A percentile compares a stretch with the other conserved stretches of the same genome.
Evolutionary conservation across 2,888 invertebrate genomes (phyloP).

Genomic region (Caenorhabditis imperialis): DNA sequence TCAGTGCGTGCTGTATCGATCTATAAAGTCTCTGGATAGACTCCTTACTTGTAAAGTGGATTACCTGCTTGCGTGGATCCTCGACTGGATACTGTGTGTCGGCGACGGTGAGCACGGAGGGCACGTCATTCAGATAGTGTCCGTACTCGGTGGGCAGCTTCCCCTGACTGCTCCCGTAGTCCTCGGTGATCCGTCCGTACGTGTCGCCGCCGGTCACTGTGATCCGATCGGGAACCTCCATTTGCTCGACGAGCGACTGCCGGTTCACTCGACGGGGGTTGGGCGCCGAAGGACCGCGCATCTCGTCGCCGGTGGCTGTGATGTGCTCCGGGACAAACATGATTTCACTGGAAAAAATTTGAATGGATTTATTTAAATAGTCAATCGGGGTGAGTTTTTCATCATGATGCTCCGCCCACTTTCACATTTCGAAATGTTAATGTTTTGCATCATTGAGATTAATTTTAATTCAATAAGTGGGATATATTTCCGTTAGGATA

Average conservation of each 20-base stretch:
- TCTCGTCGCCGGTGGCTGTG: slow-evolving; percentile 49
- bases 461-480: no score
- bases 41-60: no score
- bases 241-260: slow-evolving; percentile 52
- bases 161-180: slow-evolving; percentile 26
- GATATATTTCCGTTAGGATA: no score
- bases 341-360: no score
- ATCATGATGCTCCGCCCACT: no score
- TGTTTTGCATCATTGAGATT: no score
- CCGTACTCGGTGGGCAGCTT: slow-evolving; percentile 34
- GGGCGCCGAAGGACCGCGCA: slow-evolving; percentile 15
- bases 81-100: slow-evolving; percentile 50
- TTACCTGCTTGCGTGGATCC: slow-evolving; percentile 22
- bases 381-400: no score
- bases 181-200: slow-evolving; percentile 43
- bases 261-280: slow-evolving; percentile 20
- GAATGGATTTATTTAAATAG: no score
- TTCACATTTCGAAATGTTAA: no score
- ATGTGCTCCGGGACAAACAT: slow-evolving; percentile 57
- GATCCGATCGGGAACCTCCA: slow-evolving; percentile 54
- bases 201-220: slow-evolving; percentile 48
- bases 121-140: slow-evolving; percentile 38
- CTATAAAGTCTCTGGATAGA: slow-evolving; percentile 15
- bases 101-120: slow-evolving; percentile 43
- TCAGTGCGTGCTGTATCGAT: slow-evolving; percentile 51